Evolutionary conservation across 1,140 invertebrate genomes (phyloP), one percentile per base, ranked within the genome.

Genomic region (Lycorma delicatula): DNA sequence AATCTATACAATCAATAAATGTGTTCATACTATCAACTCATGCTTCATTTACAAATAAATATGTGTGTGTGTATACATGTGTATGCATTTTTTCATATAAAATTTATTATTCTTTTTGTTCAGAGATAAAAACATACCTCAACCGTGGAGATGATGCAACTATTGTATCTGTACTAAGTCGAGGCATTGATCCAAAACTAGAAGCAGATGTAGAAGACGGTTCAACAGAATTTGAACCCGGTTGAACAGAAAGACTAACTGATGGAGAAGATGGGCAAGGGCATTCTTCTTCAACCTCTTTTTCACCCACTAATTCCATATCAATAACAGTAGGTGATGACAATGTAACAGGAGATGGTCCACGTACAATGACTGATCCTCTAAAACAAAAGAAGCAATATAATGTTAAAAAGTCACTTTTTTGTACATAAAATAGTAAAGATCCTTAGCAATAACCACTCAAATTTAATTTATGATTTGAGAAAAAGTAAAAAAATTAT

Each of bases 111-210:
- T n/a, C n/a, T n/a, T n/a, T n/a, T n/a, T n/a, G n/a, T n/a, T n/a
- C n/a, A n/a, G n/a, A n/a, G n/a, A n/a, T n/a, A n/a, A 53, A 16
- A 53, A 44, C 31, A 46, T 6, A 54, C 53, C 18, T 50, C 27
- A 13, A 25, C 38, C 18, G 41, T 26, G 13, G 34, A 5, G 53
- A 38, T n/a, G 53, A 27, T 1, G 62, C 29, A 7, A 55, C 25
- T 11, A 56, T 16, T 0, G 60, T 55, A 28, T 61, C 59, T 7
- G 56, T 59, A 26, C 56, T 61, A 27, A 61, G 18, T 3, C 56
- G 22, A 6, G 56, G 44, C 16, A 62, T 13, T 28, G 60, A 61
- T 5, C 36, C 48, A 22, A 61, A 54, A 46, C 54, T 56, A 18
- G 58, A 57, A 1, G 38, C 29, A 1, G 29, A 38, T 28, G 60